Base-by-base conservation (phyloP, 2,113 vertebrate species). In the Trogon melanurus region DNA sequence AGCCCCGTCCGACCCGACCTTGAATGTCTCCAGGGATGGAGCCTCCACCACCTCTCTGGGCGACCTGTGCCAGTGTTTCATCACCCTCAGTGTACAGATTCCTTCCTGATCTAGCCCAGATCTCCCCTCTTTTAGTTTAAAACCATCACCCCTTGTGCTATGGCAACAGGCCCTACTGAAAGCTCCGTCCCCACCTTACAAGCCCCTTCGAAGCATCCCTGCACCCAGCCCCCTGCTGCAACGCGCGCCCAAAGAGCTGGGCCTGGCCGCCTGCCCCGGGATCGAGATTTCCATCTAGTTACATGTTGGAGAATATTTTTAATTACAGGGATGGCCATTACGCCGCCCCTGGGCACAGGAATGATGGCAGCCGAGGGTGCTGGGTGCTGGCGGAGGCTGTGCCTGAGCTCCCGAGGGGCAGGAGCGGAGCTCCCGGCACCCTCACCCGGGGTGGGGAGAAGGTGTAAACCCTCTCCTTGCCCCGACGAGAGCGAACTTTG, bases 231-330 rank as follows among this genome's bases (percentile, higher is more conserved):
- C 25, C 60, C 83, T 13, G 32, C 67, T 21, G n/a, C 18, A 25
- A 2, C 30, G 41, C 16, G 29, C 8, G 10, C 23, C 69, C 72
- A 41, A 1, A 16, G 30, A 58, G n/a, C 78, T 19, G 89, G 67
- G 4, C 73, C 78, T 91, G 96, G 89, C 95, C 60, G 19, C 70
- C 85, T 89, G 84, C 95, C 89, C 78, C 41, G 1, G 73, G 69
- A 75, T 16, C 0, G 21, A 96, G 92, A 87, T 91, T 91, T 64
- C 66, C 17, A 94, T 91, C 93, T 85, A 16, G 66, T 75, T 70
- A 84, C 87, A 88, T 38, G 65, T 19, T 85, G 45, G 58, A 81
- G 92, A 61, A 47, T 48, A 70, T 89, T 87, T 79, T 71, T 96
- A 93, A 97, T 96, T 87, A 89, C 69, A 94, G 91, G 70, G 57